Percentiles rank a stretch among this genome's conserved stretches.
Evolutionary conservation across 2,113 vertebrate genomes (phyloP).

Genomic region (Brachyhypopomus gauderio): DNA sequence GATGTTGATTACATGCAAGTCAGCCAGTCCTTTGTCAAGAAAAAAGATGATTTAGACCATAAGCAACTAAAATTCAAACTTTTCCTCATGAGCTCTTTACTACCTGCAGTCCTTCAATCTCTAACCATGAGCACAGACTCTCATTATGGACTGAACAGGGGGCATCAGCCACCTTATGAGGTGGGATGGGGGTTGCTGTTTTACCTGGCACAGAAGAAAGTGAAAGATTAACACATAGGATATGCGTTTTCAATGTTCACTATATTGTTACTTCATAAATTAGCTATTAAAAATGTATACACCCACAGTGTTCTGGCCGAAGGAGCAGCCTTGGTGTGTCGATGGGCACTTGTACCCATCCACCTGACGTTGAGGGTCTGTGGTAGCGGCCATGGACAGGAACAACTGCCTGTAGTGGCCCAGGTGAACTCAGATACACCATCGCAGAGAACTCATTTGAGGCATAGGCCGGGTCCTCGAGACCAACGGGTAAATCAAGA

Average conservation of each 20-base stretch:
- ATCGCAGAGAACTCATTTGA: constrained; percentile 72
- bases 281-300: not conserved
- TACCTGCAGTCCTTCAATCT: constrained; percentile 64
- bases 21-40: too few relatives aligned
- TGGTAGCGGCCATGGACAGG: constrained; percentile 89
- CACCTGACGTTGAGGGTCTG: constrained; percentile 64
- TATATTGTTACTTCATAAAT: too few relatives aligned
- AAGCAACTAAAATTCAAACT: too few relatives aligned
- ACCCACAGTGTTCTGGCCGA: constrained; percentile 64
- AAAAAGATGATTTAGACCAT: too few relatives aligned
- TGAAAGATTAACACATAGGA: not conserved
- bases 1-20: too few relatives aligned
- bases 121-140: constrained; percentile 72
- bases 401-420: constrained; percentile 68
- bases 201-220: constrained; percentile 63
- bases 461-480: constrained; percentile 86
- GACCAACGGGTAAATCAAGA: constrained; percentile 74
- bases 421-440: constrained; percentile 67
- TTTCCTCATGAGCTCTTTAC: not conserved
- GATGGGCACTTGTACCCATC: constrained; percentile 64
- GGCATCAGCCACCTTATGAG: constrained; percentile 55
- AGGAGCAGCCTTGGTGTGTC: constrained; percentile 78
- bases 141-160: constrained; percentile 69
- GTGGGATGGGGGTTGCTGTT: constrained; percentile 58
- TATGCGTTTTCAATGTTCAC: not conserved